These are phyloP conservation scores for Vipera ursinii DNA, from an alignment of 2,797 vertebrate genomes.

Conservation along the genomic window DNA sequence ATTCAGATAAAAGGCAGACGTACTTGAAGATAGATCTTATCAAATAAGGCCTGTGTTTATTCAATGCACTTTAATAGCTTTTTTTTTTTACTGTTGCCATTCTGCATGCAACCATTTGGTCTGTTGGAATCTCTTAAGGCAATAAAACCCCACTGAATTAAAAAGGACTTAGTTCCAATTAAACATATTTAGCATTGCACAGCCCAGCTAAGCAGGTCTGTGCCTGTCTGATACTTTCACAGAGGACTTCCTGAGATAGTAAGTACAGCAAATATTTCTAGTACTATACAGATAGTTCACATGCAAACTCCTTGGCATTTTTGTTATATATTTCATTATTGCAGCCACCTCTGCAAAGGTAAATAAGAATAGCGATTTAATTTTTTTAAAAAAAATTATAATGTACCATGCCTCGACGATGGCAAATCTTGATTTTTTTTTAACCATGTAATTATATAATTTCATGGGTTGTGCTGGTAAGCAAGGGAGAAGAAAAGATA, in stretches of 20 bases:
- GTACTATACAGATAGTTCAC: neutral
- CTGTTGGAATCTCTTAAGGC: neutral
- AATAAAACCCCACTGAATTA: neutral
- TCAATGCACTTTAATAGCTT: neutral
- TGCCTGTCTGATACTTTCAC: neutral
- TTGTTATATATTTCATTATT: neutral
- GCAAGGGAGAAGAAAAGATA: neutral
- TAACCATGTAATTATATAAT: neutral
- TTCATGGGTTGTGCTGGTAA: neutral
- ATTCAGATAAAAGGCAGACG: neutral
- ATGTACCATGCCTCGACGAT: neutral
- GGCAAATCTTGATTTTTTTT: neutral
- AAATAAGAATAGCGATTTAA: neutral
- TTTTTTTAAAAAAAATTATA: neutral
- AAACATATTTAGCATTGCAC: neutral
- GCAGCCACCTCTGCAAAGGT: neutral
- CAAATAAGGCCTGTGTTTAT: neutral
- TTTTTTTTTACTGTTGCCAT: neutral
- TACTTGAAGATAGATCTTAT: neutral
- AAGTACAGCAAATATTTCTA: neutral
- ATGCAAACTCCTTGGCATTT: neutral
- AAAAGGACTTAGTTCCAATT: neutral
- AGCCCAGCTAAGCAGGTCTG: slow-evolving; percentile 8
- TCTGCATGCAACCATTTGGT: neutral
- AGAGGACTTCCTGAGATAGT: neutral